Conservation (phyloP, 2,888 invertebrate genomes). For the Andrena camellia region DNA sequence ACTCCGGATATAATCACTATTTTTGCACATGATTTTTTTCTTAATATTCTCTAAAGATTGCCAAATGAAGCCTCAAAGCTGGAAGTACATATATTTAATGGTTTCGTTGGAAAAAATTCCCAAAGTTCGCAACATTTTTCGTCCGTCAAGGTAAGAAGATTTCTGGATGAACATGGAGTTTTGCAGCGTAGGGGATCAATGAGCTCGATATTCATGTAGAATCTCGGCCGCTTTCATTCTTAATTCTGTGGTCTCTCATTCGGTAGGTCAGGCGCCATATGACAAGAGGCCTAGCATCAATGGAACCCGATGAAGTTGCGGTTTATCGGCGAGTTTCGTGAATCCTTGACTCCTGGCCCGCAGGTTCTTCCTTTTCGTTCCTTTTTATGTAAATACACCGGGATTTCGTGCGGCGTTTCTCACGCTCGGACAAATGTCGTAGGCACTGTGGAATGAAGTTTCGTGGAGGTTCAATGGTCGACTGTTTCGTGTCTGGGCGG, state of each 20-base stretch:
- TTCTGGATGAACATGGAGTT: background rate
- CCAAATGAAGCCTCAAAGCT: too few species aligned
- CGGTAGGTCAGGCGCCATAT: constrained; percentile 57
- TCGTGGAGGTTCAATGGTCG: background rate
- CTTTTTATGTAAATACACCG: constrained; percentile 60
- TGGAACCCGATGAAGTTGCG: constrained; percentile 52
- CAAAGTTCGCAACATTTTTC: too few species aligned
- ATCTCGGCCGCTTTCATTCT: constrained; percentile 28
- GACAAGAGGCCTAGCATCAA: constrained; percentile 49
- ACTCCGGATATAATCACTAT: too few species aligned
- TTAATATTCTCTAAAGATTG: too few species aligned
- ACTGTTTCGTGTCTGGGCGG: background rate
- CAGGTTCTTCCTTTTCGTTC: constrained; percentile 49
- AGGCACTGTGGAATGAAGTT: constrained; percentile 43
- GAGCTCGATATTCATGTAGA: background rate
- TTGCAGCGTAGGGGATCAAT: background rate
- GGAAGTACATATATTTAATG: too few species aligned
- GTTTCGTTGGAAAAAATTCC: too few species aligned
- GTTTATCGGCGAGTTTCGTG: constrained; percentile 63
- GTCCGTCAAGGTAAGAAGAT: background rate
- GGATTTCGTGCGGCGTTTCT: constrained; percentile 48
- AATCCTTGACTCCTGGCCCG: constrained; percentile 55
- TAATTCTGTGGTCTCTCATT: constrained; percentile 37
- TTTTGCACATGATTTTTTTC: too few species aligned
- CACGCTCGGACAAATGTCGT: constrained; percentile 63